These are phyloP conservation scores for Galagoides demidoff DNA, from an alignment of 2,797 vertebrate genomes.

Conservation along the genomic window DNA sequence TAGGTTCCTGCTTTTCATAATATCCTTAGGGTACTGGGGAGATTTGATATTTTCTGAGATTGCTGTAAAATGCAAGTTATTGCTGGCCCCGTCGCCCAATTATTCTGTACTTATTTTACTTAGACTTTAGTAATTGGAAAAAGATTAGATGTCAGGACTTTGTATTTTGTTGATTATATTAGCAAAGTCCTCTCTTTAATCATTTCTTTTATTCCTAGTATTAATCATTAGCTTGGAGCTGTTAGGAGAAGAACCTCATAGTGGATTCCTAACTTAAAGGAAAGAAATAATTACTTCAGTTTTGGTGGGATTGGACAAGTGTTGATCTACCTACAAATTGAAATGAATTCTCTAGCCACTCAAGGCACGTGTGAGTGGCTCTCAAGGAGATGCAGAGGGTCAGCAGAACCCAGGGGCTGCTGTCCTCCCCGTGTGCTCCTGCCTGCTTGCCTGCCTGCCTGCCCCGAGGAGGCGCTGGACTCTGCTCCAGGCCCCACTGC, in stretches of 20 bases:
- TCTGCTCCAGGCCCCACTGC: background rate
- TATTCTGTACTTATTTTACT: constrained; percentile 62
- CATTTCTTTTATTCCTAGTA: constrained; percentile 52
- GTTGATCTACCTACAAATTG: fast-evolving
- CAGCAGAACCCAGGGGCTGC: fast-evolving
- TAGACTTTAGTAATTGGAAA: constrained; percentile 70
- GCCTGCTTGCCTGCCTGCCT: background rate
- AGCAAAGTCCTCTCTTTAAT: constrained; percentile 58
- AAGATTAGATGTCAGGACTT: constrained; percentile 69
- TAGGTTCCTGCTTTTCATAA: constrained; percentile 9
- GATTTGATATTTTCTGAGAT: constrained; percentile 38
- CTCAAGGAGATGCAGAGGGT: background rate
- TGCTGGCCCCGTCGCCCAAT: background rate
- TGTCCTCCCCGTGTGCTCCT: fast-evolving
- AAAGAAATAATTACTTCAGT: background rate
- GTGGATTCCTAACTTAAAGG: background rate
- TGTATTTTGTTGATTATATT: constrained; percentile 69
- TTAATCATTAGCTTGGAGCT: constrained; percentile 49
- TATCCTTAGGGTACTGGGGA: constrained; percentile 14
- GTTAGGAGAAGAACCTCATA: background rate
- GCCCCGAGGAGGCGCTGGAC: background rate
- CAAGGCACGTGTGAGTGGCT: fast-evolving
- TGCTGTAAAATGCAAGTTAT: constrained; percentile 20
- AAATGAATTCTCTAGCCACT: background rate
- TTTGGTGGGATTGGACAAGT: background rate